phyloP scores from a whole-genome alignment of 2,113 vertebrate species.

The Mirounga angustirostris region DNA sequence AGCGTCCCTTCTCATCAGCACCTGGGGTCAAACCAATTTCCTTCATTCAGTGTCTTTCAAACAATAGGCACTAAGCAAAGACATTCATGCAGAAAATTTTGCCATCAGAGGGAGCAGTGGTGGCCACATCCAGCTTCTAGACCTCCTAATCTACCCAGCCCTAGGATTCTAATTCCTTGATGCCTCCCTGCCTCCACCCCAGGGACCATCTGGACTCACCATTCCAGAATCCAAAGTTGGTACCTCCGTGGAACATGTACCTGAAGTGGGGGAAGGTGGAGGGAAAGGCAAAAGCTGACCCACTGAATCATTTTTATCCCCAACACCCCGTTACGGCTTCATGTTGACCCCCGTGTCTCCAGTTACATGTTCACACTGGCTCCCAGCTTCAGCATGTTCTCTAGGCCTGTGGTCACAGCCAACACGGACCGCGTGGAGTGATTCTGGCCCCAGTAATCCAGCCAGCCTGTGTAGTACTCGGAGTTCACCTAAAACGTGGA shows the following conservation, averaged over 20 bases:
- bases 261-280: conserved; percentile 80
- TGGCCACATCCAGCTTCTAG: not conserved
- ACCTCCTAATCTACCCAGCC: not conserved
- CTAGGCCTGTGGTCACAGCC: conserved; percentile 89
- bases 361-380: conserved; percentile 97
- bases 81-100: not conserved
- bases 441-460: conserved; percentile 97
- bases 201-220: conserved; percentile 87
- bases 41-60: conserved; percentile 30
- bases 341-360: conserved; percentile 46
- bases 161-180: not conserved
- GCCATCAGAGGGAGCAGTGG: not conserved
- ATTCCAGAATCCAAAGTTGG: conserved; percentile 98
- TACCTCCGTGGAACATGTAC: conserved; percentile 99
- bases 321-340: not conserved
- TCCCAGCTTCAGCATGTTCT: conserved; percentile 92
- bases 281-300: not conserved
- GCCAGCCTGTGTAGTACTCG: conserved; percentile 98
- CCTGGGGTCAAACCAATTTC: conserved; percentile 86
- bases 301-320: not conserved
- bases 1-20: conserved; percentile 93
- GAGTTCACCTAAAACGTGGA: conserved; percentile 94
- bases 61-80: not conserved
- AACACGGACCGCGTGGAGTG: conserved; percentile 88
- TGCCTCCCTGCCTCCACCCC: not conserved